These are phyloP conservation scores for Catocala fraxini DNA, from an alignment of 2,888 invertebrate species.

Conservation along the genomic window DNA sequence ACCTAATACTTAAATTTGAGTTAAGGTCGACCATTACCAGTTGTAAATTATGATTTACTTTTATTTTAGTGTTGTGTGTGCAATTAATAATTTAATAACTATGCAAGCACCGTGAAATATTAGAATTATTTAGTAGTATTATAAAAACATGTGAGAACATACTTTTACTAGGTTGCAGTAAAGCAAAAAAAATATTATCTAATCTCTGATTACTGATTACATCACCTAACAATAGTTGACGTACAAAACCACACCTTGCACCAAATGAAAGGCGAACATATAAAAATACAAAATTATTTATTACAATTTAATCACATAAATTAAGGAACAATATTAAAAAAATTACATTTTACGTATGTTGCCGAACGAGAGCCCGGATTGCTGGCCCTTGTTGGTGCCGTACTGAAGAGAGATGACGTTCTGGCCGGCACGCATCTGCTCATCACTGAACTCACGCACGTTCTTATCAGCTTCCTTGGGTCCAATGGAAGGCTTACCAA, in stretches of 20 bases:
- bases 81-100: too few relatives aligned
- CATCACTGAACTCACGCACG: constrained; percentile 96
- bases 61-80: too few relatives aligned
- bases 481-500: constrained; percentile 95
- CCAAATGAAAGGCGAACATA: constrained; percentile 53
- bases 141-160: too few relatives aligned
- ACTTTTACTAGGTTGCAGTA: constrained; percentile 16
- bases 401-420: constrained; percentile 98
- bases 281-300: constrained; percentile 72
- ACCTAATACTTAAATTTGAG: too few relatives aligned
- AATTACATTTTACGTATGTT: constrained; percentile 98
- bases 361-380: constrained; percentile 98
- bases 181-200: constrained; percentile 39
- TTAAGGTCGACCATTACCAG: too few relatives aligned
- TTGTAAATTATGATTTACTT: too few relatives aligned
- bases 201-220: constrained; percentile 36
- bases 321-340: constrained; percentile 44
- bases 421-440: constrained; percentile 97
- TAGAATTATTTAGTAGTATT: too few relatives aligned
- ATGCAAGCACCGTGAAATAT: too few relatives aligned
- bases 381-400: constrained; percentile 98
- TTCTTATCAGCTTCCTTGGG: constrained; percentile 99
- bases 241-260: constrained; percentile 53
- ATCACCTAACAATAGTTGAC: constrained; percentile 19
- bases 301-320: constrained; percentile 60